Evolutionary conservation across 2,113 vertebrate genomes (phyloP).

Genomic region (Verasper variegatus): DNA sequence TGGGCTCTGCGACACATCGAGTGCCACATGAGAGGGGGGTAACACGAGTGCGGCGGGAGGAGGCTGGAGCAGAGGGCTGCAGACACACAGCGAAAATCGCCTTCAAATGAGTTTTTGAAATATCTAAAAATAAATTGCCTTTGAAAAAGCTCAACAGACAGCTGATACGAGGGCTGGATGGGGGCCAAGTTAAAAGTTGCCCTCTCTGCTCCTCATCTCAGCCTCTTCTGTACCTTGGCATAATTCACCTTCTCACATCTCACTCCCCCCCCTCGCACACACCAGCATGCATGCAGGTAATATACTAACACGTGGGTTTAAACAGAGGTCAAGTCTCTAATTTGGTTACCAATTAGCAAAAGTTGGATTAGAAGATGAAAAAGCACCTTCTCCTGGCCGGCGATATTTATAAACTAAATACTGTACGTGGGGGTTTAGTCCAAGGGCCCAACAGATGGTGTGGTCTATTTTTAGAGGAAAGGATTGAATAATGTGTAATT

Average conservation of each 20-base stretch:
- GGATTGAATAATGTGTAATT: slow-evolving; percentile 69
- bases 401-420: slow-evolving; percentile 53
- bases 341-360: slow-evolving; percentile 50
- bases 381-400: slow-evolving; percentile 42
- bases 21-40: slow-evolving; percentile 60
- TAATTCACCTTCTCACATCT: slow-evolving; percentile 50
- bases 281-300: slow-evolving; percentile 16
- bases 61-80: slow-evolving; percentile 42
- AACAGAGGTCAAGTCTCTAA: slow-evolving; percentile 49
- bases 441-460: slow-evolving; percentile 65
- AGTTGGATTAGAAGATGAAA: slow-evolving; percentile 46
- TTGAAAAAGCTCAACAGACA: slow-evolving; percentile 78
- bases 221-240: slow-evolving; percentile 41
- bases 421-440: slow-evolving; percentile 37
- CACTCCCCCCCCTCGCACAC: slow-evolving; percentile 9
- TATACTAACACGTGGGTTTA: slow-evolving; percentile 26
- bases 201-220: slow-evolving; percentile 55
- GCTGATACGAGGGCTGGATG: slow-evolving; percentile 68
- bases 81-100: slow-evolving; percentile 68
- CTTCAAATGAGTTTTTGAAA: slow-evolving; percentile 82
- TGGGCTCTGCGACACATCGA: slow-evolving; percentile 61
- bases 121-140: slow-evolving; percentile 82
- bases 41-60: slow-evolving; percentile 48
- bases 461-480: slow-evolving; percentile 66
- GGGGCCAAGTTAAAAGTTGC: slow-evolving; percentile 72